phyloP scores from a whole-genome alignment of 1,140 invertebrate genomes.

The Pantala flavescens region DNA sequence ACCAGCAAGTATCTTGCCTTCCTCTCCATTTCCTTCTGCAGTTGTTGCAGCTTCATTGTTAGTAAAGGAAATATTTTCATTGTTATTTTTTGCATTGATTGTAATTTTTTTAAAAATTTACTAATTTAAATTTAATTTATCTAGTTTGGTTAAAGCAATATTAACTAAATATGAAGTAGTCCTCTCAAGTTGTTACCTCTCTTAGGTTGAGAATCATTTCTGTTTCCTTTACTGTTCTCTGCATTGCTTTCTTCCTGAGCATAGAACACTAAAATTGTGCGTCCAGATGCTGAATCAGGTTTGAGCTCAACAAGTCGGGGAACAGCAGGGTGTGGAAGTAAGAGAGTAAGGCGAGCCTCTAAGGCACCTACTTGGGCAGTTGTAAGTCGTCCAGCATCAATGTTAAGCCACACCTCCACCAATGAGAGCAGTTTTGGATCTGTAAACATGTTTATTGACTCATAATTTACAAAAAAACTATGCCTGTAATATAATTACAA shows the following conservation, averaged over 20 bases:
- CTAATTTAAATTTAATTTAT: no score
- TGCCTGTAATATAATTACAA: no score
- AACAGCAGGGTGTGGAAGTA: neutral
- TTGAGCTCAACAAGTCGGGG: neutral
- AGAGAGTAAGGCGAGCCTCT: neutral
- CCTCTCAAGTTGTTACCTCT: neutral
- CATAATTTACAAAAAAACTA: no score
- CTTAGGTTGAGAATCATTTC: neutral
- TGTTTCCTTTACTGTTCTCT: neutral
- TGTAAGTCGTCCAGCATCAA: slow-evolving; percentile 46
- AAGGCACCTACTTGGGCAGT: neutral
- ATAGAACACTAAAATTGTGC: neutral
- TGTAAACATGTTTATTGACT: slow-evolving; percentile 25
- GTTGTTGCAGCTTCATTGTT: no score
- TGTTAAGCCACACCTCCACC: slow-evolving; percentile 68
- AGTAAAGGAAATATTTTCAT: no score
- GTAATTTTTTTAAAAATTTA: no score
- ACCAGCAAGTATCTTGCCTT: slow-evolving; percentile 30
- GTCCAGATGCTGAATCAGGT: neutral
- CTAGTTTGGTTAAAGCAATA: no score
- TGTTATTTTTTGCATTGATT: no score
- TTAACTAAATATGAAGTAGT: no score
- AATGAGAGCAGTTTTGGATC: slow-evolving; percentile 63
- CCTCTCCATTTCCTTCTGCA: neutral
- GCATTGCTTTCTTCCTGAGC: neutral